Evolutionary conservation across 2,797 vertebrate genomes (phyloP).

Genomic region (Aphelocoma californica): DNA sequence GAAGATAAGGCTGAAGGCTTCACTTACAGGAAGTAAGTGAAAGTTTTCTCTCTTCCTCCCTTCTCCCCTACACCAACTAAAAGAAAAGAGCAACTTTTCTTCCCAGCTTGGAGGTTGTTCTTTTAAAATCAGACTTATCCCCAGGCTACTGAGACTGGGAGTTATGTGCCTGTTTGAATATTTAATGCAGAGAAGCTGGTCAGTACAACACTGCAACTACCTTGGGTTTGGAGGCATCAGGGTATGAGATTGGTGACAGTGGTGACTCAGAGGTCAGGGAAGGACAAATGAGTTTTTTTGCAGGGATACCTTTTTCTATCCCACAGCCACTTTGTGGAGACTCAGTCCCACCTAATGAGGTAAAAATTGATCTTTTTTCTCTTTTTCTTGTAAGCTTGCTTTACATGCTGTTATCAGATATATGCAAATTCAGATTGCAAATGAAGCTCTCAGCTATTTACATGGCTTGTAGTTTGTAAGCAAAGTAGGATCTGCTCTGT

Average conservation of each 20-base stretch:
- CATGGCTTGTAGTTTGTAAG: background rate
- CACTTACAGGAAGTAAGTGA: background rate
- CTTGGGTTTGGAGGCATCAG: background rate
- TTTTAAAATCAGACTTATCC: background rate
- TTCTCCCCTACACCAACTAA: rapidly evolving
- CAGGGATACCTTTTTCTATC: background rate
- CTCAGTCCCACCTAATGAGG: background rate
- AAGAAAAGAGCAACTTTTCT: background rate
- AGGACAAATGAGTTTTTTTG: background rate
- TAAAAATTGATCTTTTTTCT: background rate
- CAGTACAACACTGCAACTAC: background rate
- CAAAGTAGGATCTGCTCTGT: background rate
- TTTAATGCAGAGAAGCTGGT: background rate
- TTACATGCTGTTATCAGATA: background rate
- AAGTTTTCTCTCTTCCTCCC: background rate
- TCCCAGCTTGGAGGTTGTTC: background rate
- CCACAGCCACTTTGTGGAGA: background rate
- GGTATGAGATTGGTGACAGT: rapidly evolving
- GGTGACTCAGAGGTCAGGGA: background rate
- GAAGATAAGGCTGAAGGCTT: background rate
- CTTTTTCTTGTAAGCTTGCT: background rate
- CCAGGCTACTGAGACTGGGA: background rate
- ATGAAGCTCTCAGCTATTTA: background rate
- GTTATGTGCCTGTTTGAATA: background rate
- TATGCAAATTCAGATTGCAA: background rate